Base-by-base conservation (phyloP, 2,797 vertebrate species). In the Scomberomorus guttatus region DNA sequence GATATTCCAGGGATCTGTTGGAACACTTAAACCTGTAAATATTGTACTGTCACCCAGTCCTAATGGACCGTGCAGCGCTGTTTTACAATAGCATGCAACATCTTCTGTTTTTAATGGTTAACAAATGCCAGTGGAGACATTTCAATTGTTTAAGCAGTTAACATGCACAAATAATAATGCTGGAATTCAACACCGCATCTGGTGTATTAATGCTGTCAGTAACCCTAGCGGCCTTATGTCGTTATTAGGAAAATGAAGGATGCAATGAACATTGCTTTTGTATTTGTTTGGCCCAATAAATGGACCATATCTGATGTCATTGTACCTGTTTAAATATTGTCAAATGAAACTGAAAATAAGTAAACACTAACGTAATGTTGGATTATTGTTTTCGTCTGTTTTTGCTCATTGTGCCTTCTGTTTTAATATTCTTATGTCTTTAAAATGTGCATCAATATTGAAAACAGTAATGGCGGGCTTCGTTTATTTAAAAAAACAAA, bases 151-250 rank as follows among this genome's bases (percentile, higher is more conserved):
- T 34, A 71, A 48, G 25, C 72, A 37, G 25, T 61, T 61, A 79
- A 73, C 17, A 50, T 77, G 51, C 65, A 68, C 62, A 72, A 63
- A 82, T 74, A 64, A 72, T 66, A 82, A 91, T 83, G 85, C 86
- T 88, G 87, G 81, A 77, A 82, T 64, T 57, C 54, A 72, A 75
- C 71, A 78, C 51, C 0, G 1, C 59, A 50, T 82, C 65, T 65
- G 55, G 55, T 87, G 63, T 72, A 58, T 75, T 74, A 64, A 81
- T 86, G 65, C 76, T 84, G 77, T 87, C 61, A 39, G 18, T 70
- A 77, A 74, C 72, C 70, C 55, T 22, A 81, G 87, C 90, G 87
- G 82, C 90, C 92, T 94, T 94, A 81, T 75, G 65, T 50, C 64
- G 54, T 80, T 74, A 57, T 52, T 52, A 72, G 37, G 62, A 77